Evolutionary conservation across 1,140 invertebrate genomes (phyloP), one percentile per base, ranked within the genome.

Genomic region (Leptinotarsa texana): DNA sequence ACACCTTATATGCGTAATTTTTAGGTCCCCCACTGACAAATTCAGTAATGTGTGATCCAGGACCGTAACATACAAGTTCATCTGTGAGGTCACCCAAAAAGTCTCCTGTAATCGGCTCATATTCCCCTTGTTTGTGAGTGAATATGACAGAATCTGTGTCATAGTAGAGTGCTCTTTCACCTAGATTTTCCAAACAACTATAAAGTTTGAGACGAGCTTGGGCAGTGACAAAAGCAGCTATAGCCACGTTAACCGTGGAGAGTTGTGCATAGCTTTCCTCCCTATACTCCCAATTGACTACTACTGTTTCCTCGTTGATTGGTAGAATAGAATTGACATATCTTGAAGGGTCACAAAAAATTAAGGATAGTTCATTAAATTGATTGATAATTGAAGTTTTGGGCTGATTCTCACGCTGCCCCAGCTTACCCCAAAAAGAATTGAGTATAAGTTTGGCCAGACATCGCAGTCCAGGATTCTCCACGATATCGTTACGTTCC

Each of bases 391-490:
- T 72, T 33, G 47, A 47, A 5, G 76, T 77, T 61, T 75, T 70
- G n/a, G 18, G 21, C 13, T 51, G 61, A 24, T 74, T 75, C 49
- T 77, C 74, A 2, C 61, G 21, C 57, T 77, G 49, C 4, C 63
- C 74, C 13, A 77, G 75, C 49, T 83, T 84, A 3, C 85, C 83
- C 84, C 83, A 84, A 74, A 85, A 81, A 4, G 78, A 81, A 74
- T 86, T 86, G 24, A 84, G 75, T 49, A 81, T 81, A 6, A 83
- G 47, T 79, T 86, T 85, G 3, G 81, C 80, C 13, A 85, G 73
- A 13, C 79, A 77, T 42, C 82, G 66, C 49, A 83, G 68, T 5
- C 84, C 85, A 0, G 81, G 78, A 74, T 57, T 57, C 3, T 57
- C 49, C 13, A 57, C n/a, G 49, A 57, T 57, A 3, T 57, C n/a